Evolutionary conservation across 2,113 vertebrate genomes (phyloP).

Genomic region (Megaceryle torquata): DNA sequence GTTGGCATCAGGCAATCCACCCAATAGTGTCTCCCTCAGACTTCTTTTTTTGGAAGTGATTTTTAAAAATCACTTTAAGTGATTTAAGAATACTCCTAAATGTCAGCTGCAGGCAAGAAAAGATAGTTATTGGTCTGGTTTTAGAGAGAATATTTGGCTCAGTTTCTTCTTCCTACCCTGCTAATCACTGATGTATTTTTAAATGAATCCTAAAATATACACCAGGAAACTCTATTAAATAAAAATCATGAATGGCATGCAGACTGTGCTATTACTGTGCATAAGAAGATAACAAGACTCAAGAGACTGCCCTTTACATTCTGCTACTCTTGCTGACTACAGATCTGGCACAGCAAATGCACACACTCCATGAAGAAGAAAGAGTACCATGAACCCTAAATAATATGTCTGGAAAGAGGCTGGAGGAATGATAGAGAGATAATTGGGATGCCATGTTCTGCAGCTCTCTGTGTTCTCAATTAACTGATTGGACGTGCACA

Average conservation of each 20-base stretch:
- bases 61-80: constrained; percentile 59
- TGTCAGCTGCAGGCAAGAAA: constrained; percentile 50
- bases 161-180: constrained; percentile 16
- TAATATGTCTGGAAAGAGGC: background rate
- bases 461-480: constrained; percentile 47
- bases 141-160: constrained; percentile 51
- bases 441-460: constrained; percentile 25
- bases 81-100: constrained; percentile 55
- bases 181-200: constrained; percentile 61
- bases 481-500: constrained; percentile 59
- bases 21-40: background rate
- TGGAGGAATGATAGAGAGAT: constrained; percentile 35
- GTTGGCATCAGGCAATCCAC: constrained; percentile 9
- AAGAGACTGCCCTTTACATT: constrained; percentile 62
- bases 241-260: constrained; percentile 60
- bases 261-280: constrained; percentile 55
- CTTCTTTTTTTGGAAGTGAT: constrained; percentile 45
- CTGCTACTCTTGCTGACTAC: constrained; percentile 51
- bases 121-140: constrained; percentile 54
- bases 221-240: constrained; percentile 66
- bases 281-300: constrained; percentile 68
- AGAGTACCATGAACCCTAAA: background rate
- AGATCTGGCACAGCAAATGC: background rate
- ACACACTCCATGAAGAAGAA: background rate
- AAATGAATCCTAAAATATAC: constrained; percentile 66